Evolutionary conservation across 2,888 invertebrate species (phyloP).

Genomic region (Euspilapteryx auroguttella): DNA sequence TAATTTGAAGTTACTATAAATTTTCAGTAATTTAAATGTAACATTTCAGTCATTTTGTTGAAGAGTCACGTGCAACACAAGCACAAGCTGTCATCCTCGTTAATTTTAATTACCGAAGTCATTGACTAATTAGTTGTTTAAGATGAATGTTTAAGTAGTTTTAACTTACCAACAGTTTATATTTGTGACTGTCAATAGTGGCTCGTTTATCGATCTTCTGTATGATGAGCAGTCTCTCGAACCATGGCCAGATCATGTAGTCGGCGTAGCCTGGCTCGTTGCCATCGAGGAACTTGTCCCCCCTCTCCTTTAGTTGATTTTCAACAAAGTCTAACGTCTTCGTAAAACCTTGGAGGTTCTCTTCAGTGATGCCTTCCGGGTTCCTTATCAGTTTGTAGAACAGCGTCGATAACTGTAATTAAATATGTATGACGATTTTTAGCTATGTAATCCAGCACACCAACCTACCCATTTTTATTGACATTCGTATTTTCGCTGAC

Average conservation of each 20-base stretch:
- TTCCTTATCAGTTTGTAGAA: conserved; percentile 18
- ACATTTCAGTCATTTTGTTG: no score
- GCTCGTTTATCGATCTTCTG: conserved; percentile 46
- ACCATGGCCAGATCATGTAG: conserved; percentile 89
- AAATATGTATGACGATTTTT: no score
- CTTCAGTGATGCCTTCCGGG: conserved; percentile 23
- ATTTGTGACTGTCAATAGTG: conserved; percentile 55
- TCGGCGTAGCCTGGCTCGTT: conserved; percentile 74
- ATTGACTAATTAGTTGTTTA: no score
- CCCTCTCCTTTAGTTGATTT: conserved; percentile 61
- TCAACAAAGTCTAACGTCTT: conserved; percentile 64
- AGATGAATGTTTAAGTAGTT: no score
- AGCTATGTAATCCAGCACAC: no score
- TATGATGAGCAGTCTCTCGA: conserved; percentile 63
- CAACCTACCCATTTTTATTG: no score
- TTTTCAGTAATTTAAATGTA: no score
- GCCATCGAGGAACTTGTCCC: conserved; percentile 65
- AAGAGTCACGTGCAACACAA: no score
- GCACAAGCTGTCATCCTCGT: no score
- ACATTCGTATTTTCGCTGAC: no score
- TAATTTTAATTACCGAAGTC: no score
- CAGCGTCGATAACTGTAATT: conserved; percentile 21
- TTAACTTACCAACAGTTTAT: conserved; percentile 38
- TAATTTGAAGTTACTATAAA: conserved; percentile 16
- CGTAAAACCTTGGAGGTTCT: conserved; percentile 16